Percentiles rank a stretch among this genome's conserved stretches.
Evolutionary conservation across 2,888 invertebrate species (phyloP).

Genomic region (Penaeus monodon): DNA sequence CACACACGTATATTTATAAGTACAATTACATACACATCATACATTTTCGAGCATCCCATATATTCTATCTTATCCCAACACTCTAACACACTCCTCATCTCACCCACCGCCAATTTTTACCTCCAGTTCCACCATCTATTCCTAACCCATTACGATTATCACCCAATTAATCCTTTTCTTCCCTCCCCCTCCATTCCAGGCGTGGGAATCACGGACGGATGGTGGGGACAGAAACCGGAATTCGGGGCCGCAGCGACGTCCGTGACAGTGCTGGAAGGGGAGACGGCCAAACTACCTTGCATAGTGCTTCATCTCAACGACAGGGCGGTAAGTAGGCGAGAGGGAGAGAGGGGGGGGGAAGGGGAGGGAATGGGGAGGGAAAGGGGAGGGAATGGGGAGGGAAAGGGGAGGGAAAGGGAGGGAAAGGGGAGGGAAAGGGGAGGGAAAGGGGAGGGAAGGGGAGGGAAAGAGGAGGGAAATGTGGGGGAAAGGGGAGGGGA

Average conservation of each 20-base stretch:
- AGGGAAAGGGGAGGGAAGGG: too few relatives aligned
- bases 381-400: too few relatives aligned
- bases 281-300: constrained; percentile 1
- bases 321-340: constrained; percentile 1
- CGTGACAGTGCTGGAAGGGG: constrained; percentile 16
- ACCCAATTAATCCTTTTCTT: background rate
- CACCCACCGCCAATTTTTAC: background rate
- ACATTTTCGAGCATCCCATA: too few relatives aligned
- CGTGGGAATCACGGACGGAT: background rate
- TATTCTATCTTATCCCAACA: background rate
- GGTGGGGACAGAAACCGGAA: background rate
- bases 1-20: too few relatives aligned
- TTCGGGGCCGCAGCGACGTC: background rate
- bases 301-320: constrained; percentile 2
- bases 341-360: background rate
- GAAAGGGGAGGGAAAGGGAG: too few relatives aligned
- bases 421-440: too few relatives aligned
- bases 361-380: too few relatives aligned
- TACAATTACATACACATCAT: too few relatives aligned
- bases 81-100: background rate
- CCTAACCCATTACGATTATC: background rate
- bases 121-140: background rate
- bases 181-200: background rate
- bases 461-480: too few relatives aligned
- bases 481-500: too few relatives aligned